These are phyloP conservation scores for Apomyelois bistriatella DNA, from an alignment of 2,888 invertebrate genomes.

Conservation along the genomic window DNA sequence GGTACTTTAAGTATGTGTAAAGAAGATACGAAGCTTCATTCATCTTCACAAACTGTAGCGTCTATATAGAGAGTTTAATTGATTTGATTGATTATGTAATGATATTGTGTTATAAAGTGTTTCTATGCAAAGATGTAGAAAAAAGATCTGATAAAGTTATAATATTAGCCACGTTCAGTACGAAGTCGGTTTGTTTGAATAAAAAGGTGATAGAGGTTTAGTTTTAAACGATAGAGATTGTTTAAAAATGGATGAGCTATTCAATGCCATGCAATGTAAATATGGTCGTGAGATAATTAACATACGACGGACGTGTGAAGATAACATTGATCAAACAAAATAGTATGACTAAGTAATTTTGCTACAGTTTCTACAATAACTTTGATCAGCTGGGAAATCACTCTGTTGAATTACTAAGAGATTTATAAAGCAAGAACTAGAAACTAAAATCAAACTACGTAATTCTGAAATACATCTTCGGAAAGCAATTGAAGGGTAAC, in stretches of 20 bases:
- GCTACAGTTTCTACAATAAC: background rate
- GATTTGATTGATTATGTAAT: too few relatives aligned
- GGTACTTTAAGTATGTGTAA: too few relatives aligned
- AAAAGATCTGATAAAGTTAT: too few relatives aligned
- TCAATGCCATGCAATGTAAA: conserved; percentile 16
- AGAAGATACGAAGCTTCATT: too few relatives aligned
- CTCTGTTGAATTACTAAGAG: too few relatives aligned
- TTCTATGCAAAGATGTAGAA: too few relatives aligned
- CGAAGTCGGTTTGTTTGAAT: background rate
- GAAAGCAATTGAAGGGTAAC: conserved; percentile 28
- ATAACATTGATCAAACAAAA: background rate
- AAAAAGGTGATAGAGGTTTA: background rate
- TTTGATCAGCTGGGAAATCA: background rate
- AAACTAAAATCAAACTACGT: too few relatives aligned
- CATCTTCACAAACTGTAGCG: too few relatives aligned
- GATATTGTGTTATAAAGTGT: too few relatives aligned
- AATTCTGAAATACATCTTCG: background rate
- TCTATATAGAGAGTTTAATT: too few relatives aligned
- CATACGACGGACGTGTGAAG: conserved; percentile 11
- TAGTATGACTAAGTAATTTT: background rate
- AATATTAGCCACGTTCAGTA: too few relatives aligned
- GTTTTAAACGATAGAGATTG: conserved; percentile 5
- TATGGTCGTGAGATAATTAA: conserved; percentile 17
- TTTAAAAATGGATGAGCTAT: conserved; percentile 5
- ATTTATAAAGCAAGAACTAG: too few relatives aligned